A percentile compares a stretch with the other conserved stretches of the same genome.
These are phyloP conservation scores for Monodelphis domestica DNA, from an alignment of 2,797 vertebrate genomes.

Conservation along the genomic window DNA sequence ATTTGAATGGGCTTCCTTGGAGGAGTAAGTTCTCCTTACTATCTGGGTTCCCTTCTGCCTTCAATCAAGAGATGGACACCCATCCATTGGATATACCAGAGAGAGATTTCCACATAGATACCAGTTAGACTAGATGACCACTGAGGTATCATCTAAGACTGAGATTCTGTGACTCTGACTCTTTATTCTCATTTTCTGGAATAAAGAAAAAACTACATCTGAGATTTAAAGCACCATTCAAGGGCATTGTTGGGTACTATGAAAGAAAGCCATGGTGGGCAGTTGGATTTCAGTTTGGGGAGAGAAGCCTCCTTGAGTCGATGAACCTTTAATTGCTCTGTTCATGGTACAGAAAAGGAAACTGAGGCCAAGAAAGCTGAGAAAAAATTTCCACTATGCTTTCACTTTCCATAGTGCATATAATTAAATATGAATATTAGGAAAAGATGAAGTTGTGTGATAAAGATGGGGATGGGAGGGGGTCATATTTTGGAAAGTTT, in stretches of 20 bases:
- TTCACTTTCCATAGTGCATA: not conserved
- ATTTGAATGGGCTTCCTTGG: not conserved
- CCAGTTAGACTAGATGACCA: not conserved
- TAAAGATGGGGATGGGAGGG: conserved; percentile 41
- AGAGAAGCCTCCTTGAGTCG: not conserved
- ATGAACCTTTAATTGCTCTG: not conserved
- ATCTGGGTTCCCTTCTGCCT: not conserved
- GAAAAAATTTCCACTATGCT: not conserved
- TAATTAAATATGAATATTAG: conserved; percentile 54
- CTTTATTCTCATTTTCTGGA: not conserved
- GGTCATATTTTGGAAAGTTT: conserved; percentile 70
- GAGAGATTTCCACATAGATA: not conserved
- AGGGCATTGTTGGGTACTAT: not conserved
- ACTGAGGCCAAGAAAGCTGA: not conserved
- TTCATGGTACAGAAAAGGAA: not conserved
- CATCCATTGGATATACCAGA: not conserved
- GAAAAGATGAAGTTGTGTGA: conserved; percentile 24
- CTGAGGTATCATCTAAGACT: not conserved
- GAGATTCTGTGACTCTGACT: not conserved
- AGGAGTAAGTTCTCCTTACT: not conserved
- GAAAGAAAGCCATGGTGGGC: not conserved
- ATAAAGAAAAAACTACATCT: not conserved
- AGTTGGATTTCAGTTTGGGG: not conserved
- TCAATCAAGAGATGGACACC: not conserved
- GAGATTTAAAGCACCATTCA: not conserved